Percentiles rank a stretch among this genome's conserved stretches.
phyloP scores from a whole-genome alignment of 2,888 invertebrate species.

The Dilophus febrilis region DNA sequence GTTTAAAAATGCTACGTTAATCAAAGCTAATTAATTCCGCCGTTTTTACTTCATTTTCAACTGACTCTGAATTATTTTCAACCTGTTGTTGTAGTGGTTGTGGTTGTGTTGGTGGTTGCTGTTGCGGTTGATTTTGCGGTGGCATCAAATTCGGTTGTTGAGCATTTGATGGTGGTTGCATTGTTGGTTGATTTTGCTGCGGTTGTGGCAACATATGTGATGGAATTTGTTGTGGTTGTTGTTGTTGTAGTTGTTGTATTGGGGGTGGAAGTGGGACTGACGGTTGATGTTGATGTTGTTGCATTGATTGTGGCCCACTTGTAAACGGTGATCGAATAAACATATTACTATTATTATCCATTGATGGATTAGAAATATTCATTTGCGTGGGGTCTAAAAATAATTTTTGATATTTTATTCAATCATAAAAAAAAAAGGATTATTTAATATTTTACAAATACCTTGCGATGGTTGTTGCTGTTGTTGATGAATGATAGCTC shows the following conservation, averaged over 20 bases:
- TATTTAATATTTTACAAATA: too few relatives aligned
- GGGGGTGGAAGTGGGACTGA: slow-evolving; percentile 4
- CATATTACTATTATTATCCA: too few relatives aligned
- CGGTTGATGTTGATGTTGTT: slow-evolving; percentile 7
- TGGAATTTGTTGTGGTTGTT: slow-evolving; percentile 4
- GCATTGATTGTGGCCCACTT: slow-evolving; percentile 13
- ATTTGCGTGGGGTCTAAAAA: too few relatives aligned
- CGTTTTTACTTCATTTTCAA: slow-evolving; percentile 37
- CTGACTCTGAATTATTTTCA: slow-evolving; percentile 12
- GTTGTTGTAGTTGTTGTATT: slow-evolving; percentile 1
- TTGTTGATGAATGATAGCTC: too few relatives aligned
- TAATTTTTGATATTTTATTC: too few relatives aligned
- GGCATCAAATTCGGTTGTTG: slow-evolving; percentile 13
- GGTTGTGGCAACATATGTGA: slow-evolving; percentile 6
- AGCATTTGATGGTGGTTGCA: slow-evolving; percentile 13
- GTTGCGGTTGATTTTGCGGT: slow-evolving; percentile 14
- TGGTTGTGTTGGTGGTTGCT: slow-evolving; percentile 10
- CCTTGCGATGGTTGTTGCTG: too few relatives aligned
- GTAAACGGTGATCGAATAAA: slow-evolving; percentile 18
- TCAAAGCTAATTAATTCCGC: slow-evolving; percentile 73
- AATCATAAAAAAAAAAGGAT: too few relatives aligned
- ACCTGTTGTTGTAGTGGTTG: slow-evolving; percentile 9
- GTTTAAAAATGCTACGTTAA: too few relatives aligned
- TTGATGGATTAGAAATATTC: too few relatives aligned
- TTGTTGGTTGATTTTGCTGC: slow-evolving; percentile 6